phyloP scores from a whole-genome alignment of 2,797 vertebrate genomes.

The Chromobotia macracanthus region DNA sequence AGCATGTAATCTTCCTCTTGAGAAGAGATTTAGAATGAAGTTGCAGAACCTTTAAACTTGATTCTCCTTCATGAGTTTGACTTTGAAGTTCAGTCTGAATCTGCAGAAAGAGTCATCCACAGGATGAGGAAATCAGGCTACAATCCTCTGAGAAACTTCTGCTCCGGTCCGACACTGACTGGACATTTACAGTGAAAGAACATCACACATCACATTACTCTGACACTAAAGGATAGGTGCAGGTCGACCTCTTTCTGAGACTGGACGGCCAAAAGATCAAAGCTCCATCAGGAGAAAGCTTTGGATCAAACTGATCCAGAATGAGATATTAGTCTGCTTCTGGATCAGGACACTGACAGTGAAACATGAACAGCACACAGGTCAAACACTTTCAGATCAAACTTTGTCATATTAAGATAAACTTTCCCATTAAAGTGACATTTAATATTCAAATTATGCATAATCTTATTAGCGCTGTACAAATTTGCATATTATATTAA shows the following conservation, averaged over 20 bases:
- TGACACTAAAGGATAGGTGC: constrained; percentile 28
- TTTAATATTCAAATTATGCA: not conserved
- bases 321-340: not conserved
- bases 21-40: not conserved
- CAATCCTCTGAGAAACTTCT: not conserved
- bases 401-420: not conserved
- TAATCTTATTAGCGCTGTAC: not conserved
- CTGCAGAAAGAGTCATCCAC: not conserved
- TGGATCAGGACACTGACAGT: too few relatives aligned
- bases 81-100: constrained; percentile 23
- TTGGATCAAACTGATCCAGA: not conserved
- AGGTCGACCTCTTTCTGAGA: constrained; percentile 7
- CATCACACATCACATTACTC: constrained; percentile 11
- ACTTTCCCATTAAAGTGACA: not conserved
- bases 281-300: not conserved
- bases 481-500: not conserved
- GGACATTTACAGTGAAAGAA: not conserved
- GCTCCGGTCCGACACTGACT: not conserved
- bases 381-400: not conserved
- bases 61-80: not conserved
- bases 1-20: not conserved
- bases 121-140: not conserved
- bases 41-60: not conserved
- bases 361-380: not conserved
- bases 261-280: not conserved